Evolutionary conservation across 2,797 vertebrate species (phyloP), one percentile per base, ranked within the genome.

Genomic region (Eulemur albifrons): DNA sequence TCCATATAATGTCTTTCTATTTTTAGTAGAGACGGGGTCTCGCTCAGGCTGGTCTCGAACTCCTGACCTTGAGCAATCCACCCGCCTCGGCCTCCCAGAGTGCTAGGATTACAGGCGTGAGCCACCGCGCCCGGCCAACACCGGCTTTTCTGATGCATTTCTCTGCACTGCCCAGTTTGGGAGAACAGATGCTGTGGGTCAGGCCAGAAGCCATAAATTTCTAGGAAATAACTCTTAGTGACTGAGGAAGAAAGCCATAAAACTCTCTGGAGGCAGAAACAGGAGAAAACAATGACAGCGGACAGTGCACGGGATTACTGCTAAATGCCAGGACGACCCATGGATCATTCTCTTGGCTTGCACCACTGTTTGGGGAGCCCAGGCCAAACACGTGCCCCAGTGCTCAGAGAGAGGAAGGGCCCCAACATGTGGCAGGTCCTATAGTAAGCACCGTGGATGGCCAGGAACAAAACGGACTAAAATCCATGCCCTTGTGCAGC

Each of bases 231-330:
- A 96, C 86, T 97, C 96, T 93, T 90, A 87, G 87, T 95, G 97
- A 96, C 88, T 48, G 91, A 95, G 65, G 86, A 94, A 94, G 94
- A 98, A 97, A 97, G 96, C 97, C 97, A 97, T 97, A 97, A 97
- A 98, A 94, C 75, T 95, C 70, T 87, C 76, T 4, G 52, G 77
- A 95, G 96, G 89, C 96, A 97, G 96, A 86, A 88, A 80, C 32
- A 80, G 90, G 97, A 95, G 90, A 80, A 93, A 97, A 96, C 86
- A 97, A 80, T 82, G 96, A 95, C 97, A 90, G 87, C 81, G 93
- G 93, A 97, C 96, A 96, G 95, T 0, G 43, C 92, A 88, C 48
- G 54, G 88, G 57, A 97, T 97, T 95, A 94, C 82, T 93, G 91
- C 85, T 96, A 88, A 97, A 92, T 25, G 0, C 90, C 88, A 88